These are phyloP conservation scores for Drosophila niveifrons DNA, from an alignment of 2,888 invertebrate species.

Conservation along the genomic window DNA sequence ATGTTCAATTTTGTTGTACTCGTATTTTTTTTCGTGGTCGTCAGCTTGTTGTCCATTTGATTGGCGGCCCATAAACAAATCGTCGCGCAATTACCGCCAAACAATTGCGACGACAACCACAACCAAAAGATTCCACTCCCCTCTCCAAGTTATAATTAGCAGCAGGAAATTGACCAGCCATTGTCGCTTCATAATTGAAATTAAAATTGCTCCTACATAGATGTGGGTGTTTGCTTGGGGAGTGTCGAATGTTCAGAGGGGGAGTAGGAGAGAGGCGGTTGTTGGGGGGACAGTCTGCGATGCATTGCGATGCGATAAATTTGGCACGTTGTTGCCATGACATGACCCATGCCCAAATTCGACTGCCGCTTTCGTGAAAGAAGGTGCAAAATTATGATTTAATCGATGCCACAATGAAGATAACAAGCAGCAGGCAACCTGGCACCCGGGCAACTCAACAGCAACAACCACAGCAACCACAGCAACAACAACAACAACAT, in stretches of 20 bases:
- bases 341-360: constrained; percentile 37
- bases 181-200: constrained; percentile 58
- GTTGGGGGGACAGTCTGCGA: constrained; percentile 15
- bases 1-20: constrained; percentile 41
- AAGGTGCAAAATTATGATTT: constrained; percentile 81
- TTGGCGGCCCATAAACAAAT: constrained; percentile 74
- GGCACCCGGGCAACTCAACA: constrained; percentile 19
- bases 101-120: constrained; percentile 59
- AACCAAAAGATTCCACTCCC: constrained; percentile 31
- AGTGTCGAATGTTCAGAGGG: neutral
- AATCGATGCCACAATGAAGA: constrained; percentile 74
- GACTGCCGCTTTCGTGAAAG: constrained; percentile 50
- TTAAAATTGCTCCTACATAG: constrained; percentile 35
- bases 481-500: constrained; percentile 18
- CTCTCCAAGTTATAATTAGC: constrained; percentile 57
- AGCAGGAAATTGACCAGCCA: constrained; percentile 68
- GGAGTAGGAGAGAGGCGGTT: constrained; percentile 32
- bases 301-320: constrained; percentile 38
- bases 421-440: constrained; percentile 61
- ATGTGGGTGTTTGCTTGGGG: neutral
- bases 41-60: constrained; percentile 64
- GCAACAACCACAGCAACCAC: constrained; percentile 23
- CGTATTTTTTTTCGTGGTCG: constrained; percentile 37
- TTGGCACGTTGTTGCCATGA: constrained; percentile 53
- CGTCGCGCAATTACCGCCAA: constrained; percentile 70